phyloP scores from a whole-genome alignment of 2,888 invertebrate genomes.

The Caenorhabditis uteleia region DNA sequence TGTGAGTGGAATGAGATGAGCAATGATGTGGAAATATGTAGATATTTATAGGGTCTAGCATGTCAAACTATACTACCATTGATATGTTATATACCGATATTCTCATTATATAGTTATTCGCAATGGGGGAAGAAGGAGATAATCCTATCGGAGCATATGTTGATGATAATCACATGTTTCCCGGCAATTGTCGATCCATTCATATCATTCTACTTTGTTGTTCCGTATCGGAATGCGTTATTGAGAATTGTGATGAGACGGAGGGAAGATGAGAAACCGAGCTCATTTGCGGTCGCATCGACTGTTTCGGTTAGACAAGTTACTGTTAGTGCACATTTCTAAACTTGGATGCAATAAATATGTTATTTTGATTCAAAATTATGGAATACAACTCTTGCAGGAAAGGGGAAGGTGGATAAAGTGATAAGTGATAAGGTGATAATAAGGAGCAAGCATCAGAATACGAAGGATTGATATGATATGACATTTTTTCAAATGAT shows the following conservation, averaged over 20 bases:
- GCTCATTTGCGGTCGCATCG: not conserved
- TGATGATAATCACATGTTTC: constrained; percentile 26
- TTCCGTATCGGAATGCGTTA: constrained; percentile 27
- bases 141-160: constrained; percentile 27
- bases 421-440: too few relatives aligned
- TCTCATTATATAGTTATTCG: constrained; percentile 20
- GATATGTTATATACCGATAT: constrained; percentile 23
- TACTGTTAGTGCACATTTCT: too few relatives aligned
- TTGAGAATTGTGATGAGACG: not conserved
- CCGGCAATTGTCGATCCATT: constrained; percentile 34
- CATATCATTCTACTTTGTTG: constrained; percentile 26
- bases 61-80: constrained; percentile 27
- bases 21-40: not conserved
- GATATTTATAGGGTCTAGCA: constrained; percentile 17
- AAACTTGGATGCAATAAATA: too few relatives aligned
- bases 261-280: not conserved
- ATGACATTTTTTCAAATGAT: too few relatives aligned
- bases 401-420: too few relatives aligned
- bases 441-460: too few relatives aligned
- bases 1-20: constrained; percentile 18
- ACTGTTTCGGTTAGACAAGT: not conserved
- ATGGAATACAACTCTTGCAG: too few relatives aligned
- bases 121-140: constrained; percentile 27
- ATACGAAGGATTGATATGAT: too few relatives aligned
- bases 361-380: too few relatives aligned